A percentile compares a stretch with the other conserved stretches of the same genome.
Evolutionary conservation across 2,797 vertebrate species (phyloP).

Genomic region (Anguilla marmorata): DNA sequence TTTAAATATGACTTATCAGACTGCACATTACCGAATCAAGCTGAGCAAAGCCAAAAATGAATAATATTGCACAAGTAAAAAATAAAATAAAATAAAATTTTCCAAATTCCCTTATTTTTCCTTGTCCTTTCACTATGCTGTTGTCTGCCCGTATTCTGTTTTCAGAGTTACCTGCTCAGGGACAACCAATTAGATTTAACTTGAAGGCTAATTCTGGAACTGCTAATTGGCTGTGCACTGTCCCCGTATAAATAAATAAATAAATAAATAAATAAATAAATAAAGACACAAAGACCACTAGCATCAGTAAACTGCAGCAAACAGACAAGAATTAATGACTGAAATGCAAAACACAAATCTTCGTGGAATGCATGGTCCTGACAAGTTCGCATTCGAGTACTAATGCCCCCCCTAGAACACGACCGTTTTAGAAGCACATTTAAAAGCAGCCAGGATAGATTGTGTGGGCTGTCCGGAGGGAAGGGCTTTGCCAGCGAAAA

Average conservation of each 20-base stretch:
- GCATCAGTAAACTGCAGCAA: not conserved
- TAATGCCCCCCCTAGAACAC: not conserved
- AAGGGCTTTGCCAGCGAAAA: conserved; percentile 8
- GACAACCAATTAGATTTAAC: not conserved
- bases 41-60: too few species aligned
- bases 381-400: not conserved
- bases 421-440: not conserved
- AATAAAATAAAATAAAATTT: too few species aligned
- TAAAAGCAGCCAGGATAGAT: not conserved
- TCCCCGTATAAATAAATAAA: not conserved
- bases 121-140: not conserved
- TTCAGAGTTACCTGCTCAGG: not conserved
- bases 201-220: not conserved
- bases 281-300: not conserved
- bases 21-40: too few species aligned
- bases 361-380: not conserved
- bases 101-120: too few species aligned
- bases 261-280: not conserved
- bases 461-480: not conserved
- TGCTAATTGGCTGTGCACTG: not conserved
- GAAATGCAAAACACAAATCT: not conserved
- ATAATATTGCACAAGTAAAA: too few species aligned
- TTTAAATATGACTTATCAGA: too few species aligned
- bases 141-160: not conserved
- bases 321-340: not conserved